Conservation (phyloP, 1,140 invertebrate species). For the Euura saliciscinereae region DNA sequence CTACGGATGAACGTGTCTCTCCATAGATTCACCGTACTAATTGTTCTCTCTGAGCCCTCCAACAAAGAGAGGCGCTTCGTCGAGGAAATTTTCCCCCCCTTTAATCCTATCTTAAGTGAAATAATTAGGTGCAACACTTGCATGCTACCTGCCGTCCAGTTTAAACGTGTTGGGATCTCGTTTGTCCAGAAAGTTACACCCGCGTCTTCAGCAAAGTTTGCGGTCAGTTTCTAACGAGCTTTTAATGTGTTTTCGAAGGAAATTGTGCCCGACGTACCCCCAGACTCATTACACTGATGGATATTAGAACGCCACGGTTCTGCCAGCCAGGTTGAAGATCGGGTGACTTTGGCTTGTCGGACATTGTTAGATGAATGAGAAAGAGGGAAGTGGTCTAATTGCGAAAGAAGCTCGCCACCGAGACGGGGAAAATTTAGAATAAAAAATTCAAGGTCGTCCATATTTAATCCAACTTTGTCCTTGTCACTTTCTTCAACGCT, state of each 20-base stretch:
- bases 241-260: conserved; percentile 40
- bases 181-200: too few relatives aligned
- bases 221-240: conserved; percentile 37
- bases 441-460: neutral
- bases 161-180: too few relatives aligned
- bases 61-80: too few relatives aligned
- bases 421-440: neutral
- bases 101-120: too few relatives aligned
- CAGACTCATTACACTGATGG: conserved; percentile 30
- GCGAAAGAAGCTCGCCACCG: too few relatives aligned
- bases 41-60: neutral
- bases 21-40: neutral
- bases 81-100: too few relatives aligned
- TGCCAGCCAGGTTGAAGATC: neutral
- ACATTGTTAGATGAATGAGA: neutral
- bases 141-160: too few relatives aligned
- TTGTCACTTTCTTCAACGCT: too few relatives aligned
- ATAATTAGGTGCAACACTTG: too few relatives aligned
- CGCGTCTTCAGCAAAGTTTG: conserved; percentile 6
- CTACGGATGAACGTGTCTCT: neutral
- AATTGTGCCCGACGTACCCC: conserved; percentile 19
- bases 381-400: too few relatives aligned
- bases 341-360: neutral
- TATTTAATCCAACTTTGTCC: neutral
- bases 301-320: conserved; percentile 23